A percentile compares a stretch with the other conserved stretches of the same genome.
Evolutionary conservation across 1,140 invertebrate species (phyloP).

Genomic region (Elymnias hypermnestra): DNA sequence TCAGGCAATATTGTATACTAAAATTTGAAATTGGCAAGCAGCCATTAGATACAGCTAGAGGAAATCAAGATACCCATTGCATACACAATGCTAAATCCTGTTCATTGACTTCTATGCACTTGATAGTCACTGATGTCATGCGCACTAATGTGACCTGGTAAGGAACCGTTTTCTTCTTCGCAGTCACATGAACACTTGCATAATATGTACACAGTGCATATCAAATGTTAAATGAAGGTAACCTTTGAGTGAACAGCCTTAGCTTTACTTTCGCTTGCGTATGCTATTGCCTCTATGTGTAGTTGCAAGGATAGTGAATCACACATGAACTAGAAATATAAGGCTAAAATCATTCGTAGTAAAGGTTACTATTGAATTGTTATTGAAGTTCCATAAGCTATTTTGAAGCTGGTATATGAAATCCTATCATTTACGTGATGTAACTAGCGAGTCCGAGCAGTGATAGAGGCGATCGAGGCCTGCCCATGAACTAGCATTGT

Average conservation of each 20-base stretch:
- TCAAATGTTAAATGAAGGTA: constrained; percentile 35
- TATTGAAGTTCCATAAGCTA: constrained; percentile 15
- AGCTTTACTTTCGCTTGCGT: constrained; percentile 57
- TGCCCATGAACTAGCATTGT: constrained; percentile 26
- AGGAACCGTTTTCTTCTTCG: constrained; percentile 51
- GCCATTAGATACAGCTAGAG: constrained; percentile 47
- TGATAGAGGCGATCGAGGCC: constrained; percentile 33
- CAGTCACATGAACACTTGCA: constrained; percentile 61
- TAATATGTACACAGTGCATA: constrained; percentile 57
- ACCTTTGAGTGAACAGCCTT: constrained; percentile 37
- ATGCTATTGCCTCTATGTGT: constrained; percentile 25
- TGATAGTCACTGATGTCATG: constrained; percentile 68
- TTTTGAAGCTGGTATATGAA: constrained; percentile 26
- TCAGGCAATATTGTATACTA: constrained; percentile 1
- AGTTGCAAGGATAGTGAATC: constrained; percentile 16
- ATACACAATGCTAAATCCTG: constrained; percentile 69
- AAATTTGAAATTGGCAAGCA: no score
- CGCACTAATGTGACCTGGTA: constrained; percentile 65
- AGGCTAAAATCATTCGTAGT: constrained; percentile 21
- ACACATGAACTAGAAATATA: constrained; percentile 16
- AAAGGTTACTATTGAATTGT: constrained; percentile 21
- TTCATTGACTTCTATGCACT: constrained; percentile 70
- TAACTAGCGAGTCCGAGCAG: constrained; percentile 51
- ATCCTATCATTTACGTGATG: constrained; percentile 63
- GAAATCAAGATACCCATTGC: constrained; percentile 66